Evolutionary conservation across 2,888 invertebrate genomes (phyloP).

Genomic region (Nasonovia ribisnigri): DNA sequence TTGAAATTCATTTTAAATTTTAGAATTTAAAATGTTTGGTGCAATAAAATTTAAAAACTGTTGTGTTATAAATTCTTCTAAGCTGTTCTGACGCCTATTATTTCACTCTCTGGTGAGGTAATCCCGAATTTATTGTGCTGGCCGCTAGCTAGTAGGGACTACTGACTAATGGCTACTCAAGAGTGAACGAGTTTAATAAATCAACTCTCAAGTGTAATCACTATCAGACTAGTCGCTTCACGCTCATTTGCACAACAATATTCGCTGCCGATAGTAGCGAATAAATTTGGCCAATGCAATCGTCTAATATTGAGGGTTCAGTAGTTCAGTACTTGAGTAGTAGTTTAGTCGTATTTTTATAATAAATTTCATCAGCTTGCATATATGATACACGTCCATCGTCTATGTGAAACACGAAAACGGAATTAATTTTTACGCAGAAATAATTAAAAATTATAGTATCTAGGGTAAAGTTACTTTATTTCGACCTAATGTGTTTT

Average conservation of each 20-base stretch:
- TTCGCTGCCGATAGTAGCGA: background rate
- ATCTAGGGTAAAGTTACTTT: too few species aligned
- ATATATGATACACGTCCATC: background rate
- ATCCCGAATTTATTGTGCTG: background rate
- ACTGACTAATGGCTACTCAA: background rate
- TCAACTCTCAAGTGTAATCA: conserved; percentile 2
- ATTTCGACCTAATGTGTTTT: too few species aligned
- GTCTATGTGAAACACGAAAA: background rate
- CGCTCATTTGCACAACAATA: background rate
- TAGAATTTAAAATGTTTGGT: background rate
- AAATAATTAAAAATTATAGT: too few species aligned
- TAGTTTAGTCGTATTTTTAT: background rate
- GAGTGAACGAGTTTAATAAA: background rate
- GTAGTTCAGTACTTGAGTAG: background rate
- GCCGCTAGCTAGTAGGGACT: background rate
- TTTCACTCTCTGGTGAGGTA: background rate
- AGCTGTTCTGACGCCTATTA: background rate
- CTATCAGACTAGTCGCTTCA: background rate
- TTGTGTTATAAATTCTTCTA: background rate
- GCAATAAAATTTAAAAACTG: background rate
- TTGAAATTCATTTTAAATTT: background rate
- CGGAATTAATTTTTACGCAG: too few species aligned
- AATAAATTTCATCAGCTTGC: background rate
- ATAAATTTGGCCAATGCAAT: background rate
- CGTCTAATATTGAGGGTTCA: background rate